Evolutionary conservation across 53 echinoderm and acorn worm genomes (phyloP).

Genomic region (Mesocentrotus franciscanus): DNA sequence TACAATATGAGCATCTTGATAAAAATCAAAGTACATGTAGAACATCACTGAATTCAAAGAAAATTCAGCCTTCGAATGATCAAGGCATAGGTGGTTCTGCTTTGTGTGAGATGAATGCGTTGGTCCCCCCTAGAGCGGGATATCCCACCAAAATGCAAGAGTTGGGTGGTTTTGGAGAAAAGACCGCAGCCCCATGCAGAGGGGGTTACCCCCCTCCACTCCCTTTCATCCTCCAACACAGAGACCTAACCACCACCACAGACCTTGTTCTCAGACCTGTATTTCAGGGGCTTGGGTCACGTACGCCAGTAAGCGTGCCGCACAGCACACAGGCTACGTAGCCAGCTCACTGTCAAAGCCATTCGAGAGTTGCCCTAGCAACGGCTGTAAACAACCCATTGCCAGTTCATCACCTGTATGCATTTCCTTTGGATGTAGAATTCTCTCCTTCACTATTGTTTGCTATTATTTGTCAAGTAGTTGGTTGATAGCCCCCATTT

Average conservation of each 20-base stretch:
- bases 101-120: not conserved
- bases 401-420: slow-evolving; percentile 29
- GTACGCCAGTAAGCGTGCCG: slow-evolving; percentile 45
- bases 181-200: slow-evolving; percentile 23
- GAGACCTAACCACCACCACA: not conserved
- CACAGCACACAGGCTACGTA: not conserved
- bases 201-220: not conserved
- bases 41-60: not conserved
- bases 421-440: slow-evolving; percentile 35
- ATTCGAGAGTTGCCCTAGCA: slow-evolving; percentile 28
- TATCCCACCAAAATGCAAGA: not conserved
- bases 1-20: not conserved
- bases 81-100: not conserved
- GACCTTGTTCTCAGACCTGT: not conserved
- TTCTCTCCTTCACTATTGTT: slow-evolving; percentile 6
- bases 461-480: slow-evolving; percentile 6
- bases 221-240: not conserved
- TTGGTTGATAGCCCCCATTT: not conserved
- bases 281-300: slow-evolving; percentile 34
- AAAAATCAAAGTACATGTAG: not conserved
- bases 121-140: not conserved
- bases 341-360: not conserved
- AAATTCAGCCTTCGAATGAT: not conserved
- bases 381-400: slow-evolving; percentile 24
- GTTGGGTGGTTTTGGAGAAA: slow-evolving; percentile 37